Evolutionary conservation across 2,113 vertebrate genomes (phyloP), one percentile per base, ranked within the genome.

Genomic region (Coptodon rendalli): DNA sequence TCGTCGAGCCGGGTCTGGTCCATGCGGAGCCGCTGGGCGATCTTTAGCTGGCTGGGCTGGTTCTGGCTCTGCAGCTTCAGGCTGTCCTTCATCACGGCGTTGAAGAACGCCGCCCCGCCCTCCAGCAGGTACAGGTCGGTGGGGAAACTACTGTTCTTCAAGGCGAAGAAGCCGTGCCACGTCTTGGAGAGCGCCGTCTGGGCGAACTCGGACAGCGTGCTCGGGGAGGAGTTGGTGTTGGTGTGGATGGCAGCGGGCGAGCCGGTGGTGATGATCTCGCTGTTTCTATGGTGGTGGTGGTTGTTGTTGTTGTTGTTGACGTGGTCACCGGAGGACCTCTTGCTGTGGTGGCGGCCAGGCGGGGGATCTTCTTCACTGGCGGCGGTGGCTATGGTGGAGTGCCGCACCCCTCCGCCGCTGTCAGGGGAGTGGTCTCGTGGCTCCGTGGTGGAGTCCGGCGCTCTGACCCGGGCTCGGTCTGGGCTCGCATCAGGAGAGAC

Each of bases 91-190:
- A 99, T 97, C 83, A 98, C 97, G 4, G 96, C 92, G 1, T 91
- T 94, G 93, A 99, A 97, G 92, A 99, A 98, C 0, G 96, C 94
- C 1, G 97, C 88, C 24, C 98, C 98, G 10, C 99, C 99, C 92
- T 99, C 98, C 79, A 99, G 96, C 94, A 99, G 94, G 96, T 97
- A 98, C 97, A 99, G 97, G 94, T 97, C 96, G 2, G 99, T 98
- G 63, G 98, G 98, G 93, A 99, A 99, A 91, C 98, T 98, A 96
- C 98, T 99, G 95, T 99, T 99, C 94, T 99, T 99, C 66, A 99
- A 96, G 29, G 99, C 98, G 5, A 99, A 97, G 81, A 98, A 97
- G 89, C 99, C 99, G 1, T 97, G 97, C 99, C 99, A 99, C 56
- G 97, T 96, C 24, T 97, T 97, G n/a, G 97, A 94, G 80, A 99